Base-by-base conservation (phyloP, 2,888 invertebrate species). In the Lepetodrilus schrolli region DNA sequence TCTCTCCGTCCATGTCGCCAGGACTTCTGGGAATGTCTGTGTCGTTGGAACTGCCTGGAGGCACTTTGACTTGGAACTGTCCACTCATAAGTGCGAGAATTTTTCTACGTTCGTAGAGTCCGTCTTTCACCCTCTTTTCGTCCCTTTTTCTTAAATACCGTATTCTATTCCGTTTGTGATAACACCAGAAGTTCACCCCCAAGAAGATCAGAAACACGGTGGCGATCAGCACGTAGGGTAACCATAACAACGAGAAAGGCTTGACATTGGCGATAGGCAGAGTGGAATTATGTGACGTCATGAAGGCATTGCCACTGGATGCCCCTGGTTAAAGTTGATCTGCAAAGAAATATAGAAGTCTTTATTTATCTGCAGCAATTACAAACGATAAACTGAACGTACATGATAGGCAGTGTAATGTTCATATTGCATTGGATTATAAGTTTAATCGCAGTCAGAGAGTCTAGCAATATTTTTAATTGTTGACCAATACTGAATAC, bases 181-280 rank as follows among this genome's bases (percentile, higher is more conserved):
- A 83, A 65, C 82, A 82, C 73, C 80, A 83, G 72, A 84, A 84
- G 77, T 84, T 82, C 49, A 81, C 66, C 10, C 76, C 82, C 34
- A 84, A 73, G 65, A 81, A 80, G 17, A 71, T 72, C 43, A 84
- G 43, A 70, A 82, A 84, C 36, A 78, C 74, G 1, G 79, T 50
- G 1, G 83, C 80, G 34, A 84, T 83, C 17, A 77, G 38, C 30
- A 83, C 80, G 66, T 84, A 82, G 13, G 84, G 84, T 71, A 84
- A 69, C 84, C 84, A 84, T 76, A 84, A 74, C 37, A 80, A 78
- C 48, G 71, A n/a, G 48, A 47, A 43, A 20, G 36, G 30, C 17
- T 38, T 21, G 17, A 50, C 34, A 36, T 34, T 70, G 20, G 21
- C 49, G 37, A 21, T 50, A 20, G 70, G 34, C 23, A 50, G 50